These are phyloP conservation scores for Leptonema lineaticorne DNA, from an alignment of 1,140 invertebrate genomes.

Conservation along the genomic window DNA sequence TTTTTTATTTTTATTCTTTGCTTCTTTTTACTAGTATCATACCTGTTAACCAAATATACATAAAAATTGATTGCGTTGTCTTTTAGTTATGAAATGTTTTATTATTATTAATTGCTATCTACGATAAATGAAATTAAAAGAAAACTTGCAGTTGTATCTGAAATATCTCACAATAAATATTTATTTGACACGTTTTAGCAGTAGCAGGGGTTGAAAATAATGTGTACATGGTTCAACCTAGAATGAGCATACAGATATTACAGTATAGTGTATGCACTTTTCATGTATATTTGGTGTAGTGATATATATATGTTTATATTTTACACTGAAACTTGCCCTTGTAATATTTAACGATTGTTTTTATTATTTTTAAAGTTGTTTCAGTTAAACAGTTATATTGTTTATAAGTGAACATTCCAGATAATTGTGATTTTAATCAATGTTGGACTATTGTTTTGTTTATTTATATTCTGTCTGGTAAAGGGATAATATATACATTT, in stretches of 20 bases:
- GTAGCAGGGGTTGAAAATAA: too few species aligned
- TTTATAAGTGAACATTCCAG: slow-evolving; percentile 31
- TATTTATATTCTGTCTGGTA: slow-evolving; percentile 42
- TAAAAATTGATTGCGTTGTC: too few species aligned
- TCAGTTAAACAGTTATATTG: slow-evolving; percentile 18
- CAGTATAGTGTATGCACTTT: too few species aligned
- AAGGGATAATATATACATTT: slow-evolving; percentile 43
- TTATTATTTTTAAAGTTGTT: slow-evolving; percentile 9
- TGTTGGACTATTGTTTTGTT: slow-evolving; percentile 40
- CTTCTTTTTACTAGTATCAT: neutral
- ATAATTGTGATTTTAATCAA: slow-evolving; percentile 40
- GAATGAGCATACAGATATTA: too few species aligned
- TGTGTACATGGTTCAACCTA: too few species aligned
- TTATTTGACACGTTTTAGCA: too few species aligned
- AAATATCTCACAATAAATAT: too few species aligned
- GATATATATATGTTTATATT: neutral
- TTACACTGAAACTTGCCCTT: slow-evolving; percentile 23
- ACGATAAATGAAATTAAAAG: too few species aligned
- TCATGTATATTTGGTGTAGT: neutral
- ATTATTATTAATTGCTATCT: too few species aligned
- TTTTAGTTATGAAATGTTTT: too few species aligned
- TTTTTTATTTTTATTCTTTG: slow-evolving; percentile 7
- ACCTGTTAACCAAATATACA: slow-evolving; percentile 13
- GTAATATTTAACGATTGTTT: slow-evolving; percentile 9
- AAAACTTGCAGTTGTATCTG: too few species aligned